Base-by-base conservation (phyloP, 2,888 invertebrate species). In the Leucania comma region DNA sequence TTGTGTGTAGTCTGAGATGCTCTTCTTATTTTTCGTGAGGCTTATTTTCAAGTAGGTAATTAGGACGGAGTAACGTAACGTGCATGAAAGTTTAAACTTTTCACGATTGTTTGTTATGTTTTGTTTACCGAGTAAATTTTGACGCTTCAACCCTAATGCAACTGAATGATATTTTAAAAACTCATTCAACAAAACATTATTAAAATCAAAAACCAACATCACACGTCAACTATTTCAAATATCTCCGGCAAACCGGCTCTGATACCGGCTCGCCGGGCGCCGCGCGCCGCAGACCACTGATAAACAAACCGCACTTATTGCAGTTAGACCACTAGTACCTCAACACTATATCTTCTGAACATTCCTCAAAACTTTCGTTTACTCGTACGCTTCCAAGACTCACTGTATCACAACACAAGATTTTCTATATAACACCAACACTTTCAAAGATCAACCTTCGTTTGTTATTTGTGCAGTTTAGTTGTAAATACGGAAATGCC, bases 331-430 rank as follows among this genome's bases (percentile, higher is more conserved):
- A 46, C 63, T 57, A n/a, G 4, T 38, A 63, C 50, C 35, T 51
- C 29, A 61, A 51, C 64, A 80, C 67, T 46, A 70, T 68, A 54
- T 59, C 35, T 66, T 65, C 56, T 12, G 26, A 62, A 59, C 42
- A n/a, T 60, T 75, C 9, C 32, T 51, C 22, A 62, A 58, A 71
- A 68, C 38, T 48, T 63, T 38, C 1, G 38, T 53, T 51, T 53
- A 46, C 26, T 60, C 53, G 29, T 32, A 68, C 42, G 42, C 58
- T 22, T 64, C 58, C 58, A n/a, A 59, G 10, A 54, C 17, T 60
- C 80, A 83, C 83, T 72, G 51, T 74, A 59, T 72, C 84, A 84
- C 82, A 75, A 80, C 83, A 81, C 74, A 68, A n/a, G 38, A 51
- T 53, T 72, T 75, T 35, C 46, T 54, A 63, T 8, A 72, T 58